Conservation (phyloP, 2,797 vertebrate species). For the Chiroxiphia lanceolata region DNA sequence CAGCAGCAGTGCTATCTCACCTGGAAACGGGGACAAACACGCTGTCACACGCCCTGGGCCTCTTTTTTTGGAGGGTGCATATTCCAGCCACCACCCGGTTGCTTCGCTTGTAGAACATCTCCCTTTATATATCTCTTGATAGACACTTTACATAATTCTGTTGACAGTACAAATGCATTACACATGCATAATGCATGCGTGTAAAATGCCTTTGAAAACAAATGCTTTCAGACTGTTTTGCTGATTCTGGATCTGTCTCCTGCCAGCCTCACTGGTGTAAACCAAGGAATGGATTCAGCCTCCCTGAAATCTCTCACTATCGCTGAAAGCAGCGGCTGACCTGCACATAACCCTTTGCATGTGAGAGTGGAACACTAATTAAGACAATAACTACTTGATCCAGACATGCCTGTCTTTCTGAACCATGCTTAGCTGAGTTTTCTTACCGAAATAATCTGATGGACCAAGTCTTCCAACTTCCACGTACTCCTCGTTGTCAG, state of each 20-base stretch:
- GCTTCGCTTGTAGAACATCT: background rate
- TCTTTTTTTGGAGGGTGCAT: background rate
- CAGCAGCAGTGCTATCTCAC: slow-evolving; percentile 91
- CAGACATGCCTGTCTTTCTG: background rate
- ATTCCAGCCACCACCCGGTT: background rate
- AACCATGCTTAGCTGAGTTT: background rate
- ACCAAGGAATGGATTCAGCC: background rate
- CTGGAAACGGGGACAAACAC: slow-evolving; percentile 60
- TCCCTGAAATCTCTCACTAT: background rate
- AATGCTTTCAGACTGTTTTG: slow-evolving; percentile 42
- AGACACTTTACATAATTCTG: slow-evolving; percentile 43
- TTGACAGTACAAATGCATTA: slow-evolving; percentile 43
- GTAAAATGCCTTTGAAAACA: slow-evolving; percentile 56
- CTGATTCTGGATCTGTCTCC: slow-evolving; percentile 38
- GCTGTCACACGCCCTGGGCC: background rate
- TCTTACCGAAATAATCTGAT: slow-evolving; percentile 97
- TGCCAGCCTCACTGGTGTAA: slow-evolving; percentile 8
- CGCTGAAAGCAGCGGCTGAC: background rate
- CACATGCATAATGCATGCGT: slow-evolving; percentile 60
- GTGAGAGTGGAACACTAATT: background rate
- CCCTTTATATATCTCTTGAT: background rate
- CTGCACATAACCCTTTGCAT: background rate
- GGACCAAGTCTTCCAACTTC: slow-evolving; percentile 94
- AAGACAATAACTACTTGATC: background rate
- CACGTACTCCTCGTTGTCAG: slow-evolving; percentile 93